Evolutionary conservation across 2,888 invertebrate genomes (phyloP), one percentile per base, ranked within the genome.

Genomic region (Cyclophora punctaria): DNA sequence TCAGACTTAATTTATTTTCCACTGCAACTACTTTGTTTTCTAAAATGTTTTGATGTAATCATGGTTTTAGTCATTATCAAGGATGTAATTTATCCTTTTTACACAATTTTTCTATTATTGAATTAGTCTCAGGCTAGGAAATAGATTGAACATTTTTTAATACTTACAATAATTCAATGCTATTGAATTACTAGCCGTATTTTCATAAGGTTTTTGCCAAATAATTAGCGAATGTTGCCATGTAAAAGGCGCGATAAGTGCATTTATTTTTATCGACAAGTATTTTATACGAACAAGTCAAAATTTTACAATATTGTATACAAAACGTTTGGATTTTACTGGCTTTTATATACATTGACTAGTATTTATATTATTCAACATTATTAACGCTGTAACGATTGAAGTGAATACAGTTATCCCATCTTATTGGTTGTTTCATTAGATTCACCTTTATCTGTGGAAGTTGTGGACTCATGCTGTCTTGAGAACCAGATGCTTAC

Each of bases 211-310:
- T 71, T 72, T 68, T 75, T 78, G 73, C 80, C 78, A 80, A 80
- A 80, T 71, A 76, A 58, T 62, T 75, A 73, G 73, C 62, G 62
- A 74, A 73, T 76, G 79, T 76, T 80, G 80, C 80, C 83, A 82
- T 81, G 74, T 82, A 77, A 73, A 75, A 71, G 83, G 78, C 77
- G 73, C 71, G 67, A 66, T 72, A 73, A 74, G 75, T 83, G 83
- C 83, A 83, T 83, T 84, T 84, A 82, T 82, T 82, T 78, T 79
- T 78, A 74, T 78, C 76, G 73, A 75, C 66, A 61, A 69, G 68
- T 73, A 73, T 72, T 73, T 70, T 49, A 48, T 69, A 70, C 63
- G 57, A 67, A 57, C 61, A 61, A 60, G 67, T 71, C 71, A 63
- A 78, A 80, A 78, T 71, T 76, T 68, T 64, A 71, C 58, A 69